Base-by-base conservation (phyloP, 2,888 invertebrate species). In the Polyommatus iphigenia region DNA sequence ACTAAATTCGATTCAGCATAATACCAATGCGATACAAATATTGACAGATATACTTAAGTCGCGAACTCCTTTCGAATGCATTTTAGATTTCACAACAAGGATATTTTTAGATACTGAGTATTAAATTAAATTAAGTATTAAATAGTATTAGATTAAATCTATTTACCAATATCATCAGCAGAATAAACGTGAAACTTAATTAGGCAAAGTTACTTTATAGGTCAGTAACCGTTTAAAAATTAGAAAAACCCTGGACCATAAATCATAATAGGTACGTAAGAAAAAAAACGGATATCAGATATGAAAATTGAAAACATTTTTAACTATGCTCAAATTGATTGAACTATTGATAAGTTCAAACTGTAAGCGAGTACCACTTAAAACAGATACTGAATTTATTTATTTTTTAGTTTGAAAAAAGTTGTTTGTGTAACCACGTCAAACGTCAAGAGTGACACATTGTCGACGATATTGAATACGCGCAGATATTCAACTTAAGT, bases 1-100 rank as follows among this genome's bases (percentile, higher is more conserved):
- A 91, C 90, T 90, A 91, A 93, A 94, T 93, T 93, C 91, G 92
- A 91, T 92, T 91, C 91, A 83, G 88, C 90, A 89, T 92, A 93
- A 94, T 93, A 93, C 92, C 92, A 92, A 93, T 92, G 91, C 88
- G 91, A 91, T 89, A 91, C 91, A 87, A 88, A 87, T 83, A 86
- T 85, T 85, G 86, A 85, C 84, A 85, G 84, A 82, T 82, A 85
- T 87, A n/a, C n/a, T n/a, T n/a, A 73, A 46, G 46, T 73, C 20
- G 15, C 15, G 20, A 24, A 73, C 0, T 73, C 46, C 24, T 5
- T 46, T 73, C 46, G 41, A 41, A 46, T 75, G 50, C 24, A 75
- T 54, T 29, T 75, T 2, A 5, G 18, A 46, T 46, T 46, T 46
- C 46, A 46, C 18, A 54, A 18, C 54, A 54, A 18, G 18, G 10